phyloP scores from a whole-genome alignment of 2,797 vertebrate genomes.

The Myripristis jacobus region DNA sequence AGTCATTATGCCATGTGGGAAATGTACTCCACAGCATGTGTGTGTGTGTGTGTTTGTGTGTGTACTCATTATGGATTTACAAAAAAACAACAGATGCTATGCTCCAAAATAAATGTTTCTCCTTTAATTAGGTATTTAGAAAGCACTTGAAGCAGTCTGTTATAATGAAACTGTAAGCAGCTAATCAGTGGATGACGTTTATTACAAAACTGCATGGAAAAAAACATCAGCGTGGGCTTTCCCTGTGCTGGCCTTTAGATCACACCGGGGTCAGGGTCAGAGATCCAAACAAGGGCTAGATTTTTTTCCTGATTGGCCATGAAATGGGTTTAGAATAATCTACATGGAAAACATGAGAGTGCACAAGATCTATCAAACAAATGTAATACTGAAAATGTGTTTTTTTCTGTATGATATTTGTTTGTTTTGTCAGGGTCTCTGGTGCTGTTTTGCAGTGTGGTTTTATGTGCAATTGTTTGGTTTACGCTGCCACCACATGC shows the following conservation, averaged over 20 bases:
- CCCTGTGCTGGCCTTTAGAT: not conserved
- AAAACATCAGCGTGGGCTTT: not conserved
- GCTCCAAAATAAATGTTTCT: conserved; percentile 21
- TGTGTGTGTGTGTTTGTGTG: too few species aligned
- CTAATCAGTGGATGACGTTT: not conserved
- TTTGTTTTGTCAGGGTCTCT: not conserved
- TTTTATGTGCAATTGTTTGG: conserved; percentile 3
- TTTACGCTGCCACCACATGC: not conserved
- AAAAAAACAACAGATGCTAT: not conserved
- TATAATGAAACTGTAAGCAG: conserved; percentile 1
- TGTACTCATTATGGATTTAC: conserved; percentile 13
- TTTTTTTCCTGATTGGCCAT: not conserved
- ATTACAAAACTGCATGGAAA: not conserved
- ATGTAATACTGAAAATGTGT: not conserved
- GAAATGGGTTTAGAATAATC: not conserved
- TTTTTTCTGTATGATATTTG: not conserved
- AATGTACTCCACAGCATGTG: not conserved
- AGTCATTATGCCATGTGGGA: conserved; percentile 21
- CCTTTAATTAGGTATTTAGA: conserved; percentile 20
- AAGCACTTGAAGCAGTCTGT: conserved; percentile 10
- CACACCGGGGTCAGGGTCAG: conserved; percentile 27
- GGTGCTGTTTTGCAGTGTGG: not conserved
- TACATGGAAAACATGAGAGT: not conserved
- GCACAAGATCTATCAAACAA: not conserved
- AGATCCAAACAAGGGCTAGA: conserved; percentile 27